Evolutionary conservation across 2,797 vertebrate species (phyloP).

Genomic region (Notolabrus celidotus): DNA sequence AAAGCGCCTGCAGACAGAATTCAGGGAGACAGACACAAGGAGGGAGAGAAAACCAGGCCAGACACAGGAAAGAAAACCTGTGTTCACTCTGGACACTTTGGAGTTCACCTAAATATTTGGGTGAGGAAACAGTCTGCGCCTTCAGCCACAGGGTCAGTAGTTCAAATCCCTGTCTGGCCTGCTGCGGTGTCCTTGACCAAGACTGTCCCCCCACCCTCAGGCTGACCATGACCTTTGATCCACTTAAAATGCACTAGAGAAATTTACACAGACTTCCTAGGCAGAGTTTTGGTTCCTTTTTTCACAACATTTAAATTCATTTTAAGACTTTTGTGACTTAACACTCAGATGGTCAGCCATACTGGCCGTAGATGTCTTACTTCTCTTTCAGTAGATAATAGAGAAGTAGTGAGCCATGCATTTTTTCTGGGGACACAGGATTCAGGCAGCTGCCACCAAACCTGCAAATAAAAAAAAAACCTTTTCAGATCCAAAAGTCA

Average conservation of each 20-base stretch:
- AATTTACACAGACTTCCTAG: neutral
- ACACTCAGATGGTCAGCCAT: neutral
- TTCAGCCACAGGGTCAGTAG: constrained; percentile 42
- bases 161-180: constrained; percentile 60
- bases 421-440: no score
- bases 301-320: neutral
- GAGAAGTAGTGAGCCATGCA: no score
- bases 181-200: constrained; percentile 63
- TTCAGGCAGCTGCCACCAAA: no score
- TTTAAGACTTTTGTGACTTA: no score
- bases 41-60: constrained; percentile 42
- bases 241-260: constrained; percentile 1
- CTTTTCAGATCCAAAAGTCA: no score
- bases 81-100: neutral
- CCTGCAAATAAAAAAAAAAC: no score
- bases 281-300: neutral
- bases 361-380: no score
- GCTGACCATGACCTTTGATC: constrained; percentile 67
- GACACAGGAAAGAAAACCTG: constrained; percentile 10
- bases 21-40: constrained; percentile 23
- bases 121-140: constrained; percentile 23
- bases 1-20: constrained; percentile 51
- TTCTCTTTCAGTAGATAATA: no score
- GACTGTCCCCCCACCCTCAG: constrained; percentile 25
- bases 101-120: constrained; percentile 40